phyloP scores from a whole-genome alignment of 2,113 vertebrate genomes.

The Vulpes lagopus region DNA sequence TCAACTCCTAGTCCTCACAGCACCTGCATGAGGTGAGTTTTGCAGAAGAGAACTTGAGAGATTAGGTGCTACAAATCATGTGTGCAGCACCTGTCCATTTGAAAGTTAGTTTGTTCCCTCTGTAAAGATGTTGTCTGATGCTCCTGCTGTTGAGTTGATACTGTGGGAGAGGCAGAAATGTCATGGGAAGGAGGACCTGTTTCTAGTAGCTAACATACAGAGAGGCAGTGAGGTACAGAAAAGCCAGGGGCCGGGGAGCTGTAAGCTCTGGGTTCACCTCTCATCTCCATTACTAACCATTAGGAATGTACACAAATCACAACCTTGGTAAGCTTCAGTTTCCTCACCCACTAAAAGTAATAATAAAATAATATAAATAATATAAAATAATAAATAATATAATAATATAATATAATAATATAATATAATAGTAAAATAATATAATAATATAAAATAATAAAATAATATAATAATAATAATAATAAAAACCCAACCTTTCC shows the following conservation, averaged over 20 bases:
- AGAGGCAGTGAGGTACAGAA: neutral
- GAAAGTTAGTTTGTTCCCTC: neutral
- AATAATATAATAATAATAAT: too few relatives aligned
- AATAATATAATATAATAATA: too few relatives aligned
- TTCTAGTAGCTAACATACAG: neutral
- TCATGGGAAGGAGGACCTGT: neutral
- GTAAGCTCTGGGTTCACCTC: neutral
- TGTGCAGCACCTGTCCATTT: neutral
- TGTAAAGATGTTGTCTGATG: neutral
- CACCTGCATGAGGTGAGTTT: neutral
- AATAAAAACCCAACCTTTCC: neutral
- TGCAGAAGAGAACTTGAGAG: neutral
- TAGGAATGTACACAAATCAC: neutral
- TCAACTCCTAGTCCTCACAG: too few relatives aligned
- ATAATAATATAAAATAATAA: too few relatives aligned
- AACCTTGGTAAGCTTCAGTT: neutral
- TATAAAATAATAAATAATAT: too few relatives aligned
- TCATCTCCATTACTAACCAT: neutral
- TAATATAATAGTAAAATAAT: too few relatives aligned
- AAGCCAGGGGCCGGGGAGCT: neutral
- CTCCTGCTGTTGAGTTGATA: neutral
- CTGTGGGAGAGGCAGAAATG: neutral
- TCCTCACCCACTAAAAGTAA: neutral
- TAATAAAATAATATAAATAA: too few relatives aligned
- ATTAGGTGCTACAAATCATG: neutral